Evolutionary conservation across 2,888 invertebrate species (phyloP), one percentile per base, ranked within the genome.

Genomic region (Pilophorus perplexus): DNA sequence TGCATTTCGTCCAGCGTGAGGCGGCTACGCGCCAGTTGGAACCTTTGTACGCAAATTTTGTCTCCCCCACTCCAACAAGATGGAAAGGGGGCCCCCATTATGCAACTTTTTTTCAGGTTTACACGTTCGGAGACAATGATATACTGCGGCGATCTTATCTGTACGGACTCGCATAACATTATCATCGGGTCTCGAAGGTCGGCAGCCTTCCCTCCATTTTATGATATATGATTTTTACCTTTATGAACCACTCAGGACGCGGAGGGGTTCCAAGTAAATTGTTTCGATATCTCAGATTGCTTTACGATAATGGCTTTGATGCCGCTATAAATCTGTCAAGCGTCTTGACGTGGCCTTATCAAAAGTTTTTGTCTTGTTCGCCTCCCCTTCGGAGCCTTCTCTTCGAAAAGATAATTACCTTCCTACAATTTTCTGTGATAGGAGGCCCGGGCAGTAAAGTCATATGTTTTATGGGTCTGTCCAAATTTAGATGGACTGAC

Each of bases 21-120:
- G 42, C 59, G 2, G 59, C 59, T 42, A 28, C 48, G 48, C 48
- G 48, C 62, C 44, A 62, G 48, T 62, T 62, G 62, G 50, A 50
- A 65, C 64, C 64, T 65, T 65, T 65, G 64, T 65, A 65, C 52
- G 64, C 64, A 65, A 65, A 65, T 65, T 65, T 50, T 14, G 27
- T 14, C 28, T 27, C 16, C 44, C 48, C 62, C 28, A 16, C 27
- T 44, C 14, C 33, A 6, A 16, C 28, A 16, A 4, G 22, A n/a
- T 28, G 14, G 20, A 16, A 27, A 28, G 14, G 59, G 23, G 25
- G 14, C 40, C 38, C 22, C 55, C 59, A 59, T 59, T 59, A 59
- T 59, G 42, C 59, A 42, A 40, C 42, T 59, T 59, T 59, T 55
- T 40, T 59, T 59, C 59, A 40, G 59, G 59, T 59, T 59, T 59